Evolutionary conservation across 2,888 invertebrate species (phyloP).

Genomic region (Synanthedon formicaeformis): DNA sequence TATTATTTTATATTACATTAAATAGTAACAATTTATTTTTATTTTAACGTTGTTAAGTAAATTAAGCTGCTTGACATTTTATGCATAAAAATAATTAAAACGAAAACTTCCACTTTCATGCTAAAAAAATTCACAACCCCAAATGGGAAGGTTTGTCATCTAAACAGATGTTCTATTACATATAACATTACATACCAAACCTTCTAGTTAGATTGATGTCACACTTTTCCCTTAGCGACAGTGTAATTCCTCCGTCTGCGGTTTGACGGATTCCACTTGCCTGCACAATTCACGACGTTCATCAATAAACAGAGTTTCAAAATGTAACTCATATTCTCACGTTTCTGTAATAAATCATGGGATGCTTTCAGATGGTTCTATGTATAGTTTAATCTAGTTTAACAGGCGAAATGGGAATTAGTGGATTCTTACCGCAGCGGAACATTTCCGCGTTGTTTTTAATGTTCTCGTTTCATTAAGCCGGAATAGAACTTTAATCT

Average conservation of each 20-base stretch:
- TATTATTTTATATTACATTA: too few relatives aligned
- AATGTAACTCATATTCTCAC: slow-evolving; percentile 43
- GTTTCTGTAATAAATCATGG: slow-evolving; percentile 45
- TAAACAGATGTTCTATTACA: too few relatives aligned
- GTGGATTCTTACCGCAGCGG: slow-evolving; percentile 31
- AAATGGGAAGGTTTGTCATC: too few relatives aligned
- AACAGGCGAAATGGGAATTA: slow-evolving; percentile 47
- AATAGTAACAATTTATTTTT: too few relatives aligned
- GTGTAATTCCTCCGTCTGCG: neutral
- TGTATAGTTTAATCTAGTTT: slow-evolving; percentile 50
- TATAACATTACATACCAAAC: too few relatives aligned
- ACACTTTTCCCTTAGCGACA: slow-evolving; percentile 5
- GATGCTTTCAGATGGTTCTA: slow-evolving; percentile 47
- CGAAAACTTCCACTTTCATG: too few relatives aligned
- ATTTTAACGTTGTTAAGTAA: too few relatives aligned
- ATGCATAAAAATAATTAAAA: too few relatives aligned
- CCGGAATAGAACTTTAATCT: slow-evolving; percentile 12
- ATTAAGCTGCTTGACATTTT: too few relatives aligned
- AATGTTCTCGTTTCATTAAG: slow-evolving; percentile 7
- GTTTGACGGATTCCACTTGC: neutral
- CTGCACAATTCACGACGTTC: slow-evolving; percentile 10
- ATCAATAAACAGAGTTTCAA: slow-evolving; percentile 15
- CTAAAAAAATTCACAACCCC: too few relatives aligned
- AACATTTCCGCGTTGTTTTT: slow-evolving; percentile 41
- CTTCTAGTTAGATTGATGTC: slow-evolving; percentile 4